Evolutionary conservation across 2,797 vertebrate genomes (phyloP), one percentile per base, ranked within the genome.

Genomic region (Platalea minor): DNA sequence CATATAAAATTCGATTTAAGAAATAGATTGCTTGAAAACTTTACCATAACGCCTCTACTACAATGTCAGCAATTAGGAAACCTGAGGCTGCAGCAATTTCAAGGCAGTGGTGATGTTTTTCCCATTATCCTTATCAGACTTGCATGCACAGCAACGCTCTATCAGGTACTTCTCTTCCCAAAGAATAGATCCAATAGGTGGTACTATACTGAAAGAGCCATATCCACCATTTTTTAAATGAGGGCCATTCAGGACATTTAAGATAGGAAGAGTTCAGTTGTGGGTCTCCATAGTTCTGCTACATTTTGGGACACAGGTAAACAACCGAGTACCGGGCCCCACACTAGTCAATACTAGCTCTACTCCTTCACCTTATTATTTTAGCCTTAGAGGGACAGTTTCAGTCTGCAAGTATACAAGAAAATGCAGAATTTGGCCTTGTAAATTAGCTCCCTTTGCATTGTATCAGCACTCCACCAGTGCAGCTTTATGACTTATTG

Each of bases 321-420:
- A 70, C 6, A 67, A 17, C 11, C 4, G 3, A 35, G 11, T 51
- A 56, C 14, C 0, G 0, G 26, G 7, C 7, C 28, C 9, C 15
- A 31, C 1, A 0, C n/a, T 17, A 45, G 13, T 15, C 26, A 37
- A 3, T 24, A 77, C 48, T 2, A 78, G 13, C 13, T 69, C 23
- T 1, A 0, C 17, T 61, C 18, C 20, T 65, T 56, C 24, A 17
- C 17, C n/a, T 37, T 28, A 29, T 31, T 60, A 75, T 53, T 74
- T 43, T 26, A 79, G 19, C 25, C 11, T 54, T 63, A 35, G 24
- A 57, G 5, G 21, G 7, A n/a, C 28, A 57, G 17, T 57, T 82
- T 81, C 18, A 56, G 19, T 11, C 23, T 45, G 8, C 33, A 54
- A 80, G 13, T 21, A 45, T 7, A 37, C 2, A 60, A 77, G 28